Evolutionary conservation across 2,113 vertebrate species (phyloP), one percentile per base, ranked within the genome.

Genomic region (Lagopus leucura): DNA sequence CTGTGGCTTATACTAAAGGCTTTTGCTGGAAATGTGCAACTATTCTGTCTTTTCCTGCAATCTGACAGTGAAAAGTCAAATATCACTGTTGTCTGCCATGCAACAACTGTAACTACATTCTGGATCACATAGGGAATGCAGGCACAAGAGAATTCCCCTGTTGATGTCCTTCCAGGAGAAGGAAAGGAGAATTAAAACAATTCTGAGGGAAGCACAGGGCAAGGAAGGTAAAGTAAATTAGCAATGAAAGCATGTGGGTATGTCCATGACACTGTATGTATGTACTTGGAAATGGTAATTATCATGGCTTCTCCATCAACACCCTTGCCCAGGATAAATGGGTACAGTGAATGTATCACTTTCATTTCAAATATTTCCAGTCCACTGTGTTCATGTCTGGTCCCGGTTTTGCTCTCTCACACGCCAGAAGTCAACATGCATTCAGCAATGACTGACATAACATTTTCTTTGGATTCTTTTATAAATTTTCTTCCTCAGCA

Each of bases 191-290:
- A 16, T 27, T 27, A 71, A 71, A 12, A 21, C 12, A 38, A 40
- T 17, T 8, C 27, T 32, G 34, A 10, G 19, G 16, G 60, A 75
- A 48, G 13, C 27, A 65, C 5, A 54, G 17, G 48, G 54, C 48
- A 70, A 79, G 79, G 28, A 57, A 43, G 28, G 8, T 28, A 20
- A 21, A 13, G 5, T 27, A 54, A 54, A 34, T 43, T 48, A 80
- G 6, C 1, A 1, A 34, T 8, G 55, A 58, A 18, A 65, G 9
- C 25, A 54, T 65, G 32, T 4, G 22, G 6, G 3, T 7, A 27
- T 20, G 19, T 34, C 16, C 0, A 0, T 57, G 55, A 50, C 7
- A 19, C 42, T 4, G 0, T n/a, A 15, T 2, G 28, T 34, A 22
- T 50, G 6, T 43, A 13, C 27, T 15, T 28, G n/a, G 0, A 63